A percentile compares a stretch with the other conserved stretches of the same genome.
Evolutionary conservation across 2,113 vertebrate species (phyloP).

Genomic region (Zapornia atra): DNA sequence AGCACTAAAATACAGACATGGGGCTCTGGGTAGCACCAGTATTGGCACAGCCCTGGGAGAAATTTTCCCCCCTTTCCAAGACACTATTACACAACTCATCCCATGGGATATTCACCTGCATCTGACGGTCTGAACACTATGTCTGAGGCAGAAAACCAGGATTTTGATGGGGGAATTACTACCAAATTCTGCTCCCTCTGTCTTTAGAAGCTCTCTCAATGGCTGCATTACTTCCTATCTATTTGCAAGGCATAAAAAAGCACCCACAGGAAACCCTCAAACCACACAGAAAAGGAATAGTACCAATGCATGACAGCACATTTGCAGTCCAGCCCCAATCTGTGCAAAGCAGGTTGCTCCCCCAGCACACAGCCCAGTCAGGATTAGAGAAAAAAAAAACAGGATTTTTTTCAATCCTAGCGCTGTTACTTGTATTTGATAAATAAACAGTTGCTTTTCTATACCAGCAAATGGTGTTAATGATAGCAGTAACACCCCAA

Average conservation of each 20-base stretch:
- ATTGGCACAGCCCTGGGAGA: not conserved
- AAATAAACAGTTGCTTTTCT: not conserved
- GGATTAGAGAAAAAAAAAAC: not conserved
- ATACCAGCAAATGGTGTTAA: not conserved
- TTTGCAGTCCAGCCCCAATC: not conserved
- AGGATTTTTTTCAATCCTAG: not conserved
- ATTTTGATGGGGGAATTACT: not conserved
- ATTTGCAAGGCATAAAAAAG: not conserved
- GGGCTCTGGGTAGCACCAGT: not conserved
- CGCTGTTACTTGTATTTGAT: not conserved
- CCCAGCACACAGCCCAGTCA: not conserved
- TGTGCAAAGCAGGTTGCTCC: not conserved
- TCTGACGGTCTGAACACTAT: not conserved
- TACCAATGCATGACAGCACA: not conserved
- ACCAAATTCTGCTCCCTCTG: not conserved
- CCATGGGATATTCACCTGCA: not conserved
- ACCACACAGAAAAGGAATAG: not conserved
- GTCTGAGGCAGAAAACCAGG: not conserved
- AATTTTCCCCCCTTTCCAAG: not conserved
- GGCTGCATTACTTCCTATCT: not conserved
- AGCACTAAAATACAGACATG: fast-evolving
- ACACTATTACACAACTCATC: not conserved
- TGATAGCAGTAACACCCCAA: not conserved
- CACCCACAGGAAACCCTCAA: not conserved
- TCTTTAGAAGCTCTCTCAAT: not conserved